Evolutionary conservation across 2,113 vertebrate genomes (phyloP).

Genomic region (Cariama cristata): DNA sequence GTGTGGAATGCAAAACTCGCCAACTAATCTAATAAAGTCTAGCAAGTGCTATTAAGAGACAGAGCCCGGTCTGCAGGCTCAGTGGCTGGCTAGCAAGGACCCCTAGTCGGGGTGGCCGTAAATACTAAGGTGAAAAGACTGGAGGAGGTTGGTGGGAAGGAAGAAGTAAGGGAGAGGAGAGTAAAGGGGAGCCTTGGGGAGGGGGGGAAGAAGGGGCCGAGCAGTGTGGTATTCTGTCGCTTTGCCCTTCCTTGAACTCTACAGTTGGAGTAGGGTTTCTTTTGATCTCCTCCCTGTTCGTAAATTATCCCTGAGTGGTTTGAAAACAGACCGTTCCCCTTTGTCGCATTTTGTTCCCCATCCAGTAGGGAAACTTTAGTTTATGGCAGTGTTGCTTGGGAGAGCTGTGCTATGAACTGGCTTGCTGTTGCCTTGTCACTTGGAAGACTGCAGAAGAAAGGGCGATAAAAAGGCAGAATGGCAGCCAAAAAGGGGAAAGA

Average conservation of each 20-base stretch:
- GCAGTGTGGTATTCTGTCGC: neutral
- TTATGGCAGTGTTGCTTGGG: constrained; percentile 60
- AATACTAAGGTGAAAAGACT: constrained; percentile 36
- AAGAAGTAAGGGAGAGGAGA: neutral
- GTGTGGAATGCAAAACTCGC: constrained; percentile 15
- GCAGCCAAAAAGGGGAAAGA: constrained; percentile 44
- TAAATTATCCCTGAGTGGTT: constrained; percentile 45
- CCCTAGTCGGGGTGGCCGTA: neutral
- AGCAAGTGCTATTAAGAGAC: constrained; percentile 10
- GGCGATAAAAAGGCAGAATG: constrained; percentile 43
- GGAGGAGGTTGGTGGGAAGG: constrained; percentile 2
- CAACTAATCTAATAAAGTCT: neutral
- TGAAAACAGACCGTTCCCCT: constrained; percentile 11
- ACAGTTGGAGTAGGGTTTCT: constrained; percentile 35
- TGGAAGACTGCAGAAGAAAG: constrained; percentile 46
- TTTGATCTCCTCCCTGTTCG: constrained; percentile 52
- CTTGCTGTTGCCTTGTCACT: constrained; percentile 46
- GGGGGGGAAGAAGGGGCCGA: neutral
- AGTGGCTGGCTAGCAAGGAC: constrained; percentile 33
- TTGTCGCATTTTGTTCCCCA: constrained; percentile 47
- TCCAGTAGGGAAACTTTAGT: constrained; percentile 28
- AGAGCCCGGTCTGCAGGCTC: neutral
- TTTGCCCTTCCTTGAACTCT: constrained; percentile 34
- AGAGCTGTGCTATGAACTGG: constrained; percentile 30
- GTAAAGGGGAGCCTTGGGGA: neutral